Conservation (phyloP, 2,888 invertebrate species). For the Scaptomyza reducta region DNA sequence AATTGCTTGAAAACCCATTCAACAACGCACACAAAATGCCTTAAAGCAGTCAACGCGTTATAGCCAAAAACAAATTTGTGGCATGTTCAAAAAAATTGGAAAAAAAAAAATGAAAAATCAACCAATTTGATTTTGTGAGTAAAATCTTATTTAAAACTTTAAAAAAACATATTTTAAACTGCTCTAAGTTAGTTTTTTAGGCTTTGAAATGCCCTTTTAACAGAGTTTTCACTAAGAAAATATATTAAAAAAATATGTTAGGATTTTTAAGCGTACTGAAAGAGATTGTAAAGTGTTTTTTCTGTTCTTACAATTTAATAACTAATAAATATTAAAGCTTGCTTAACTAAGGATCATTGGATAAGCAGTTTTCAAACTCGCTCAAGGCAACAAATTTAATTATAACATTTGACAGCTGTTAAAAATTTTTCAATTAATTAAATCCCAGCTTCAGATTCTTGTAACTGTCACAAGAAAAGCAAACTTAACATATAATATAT, state of each 20-base stretch:
- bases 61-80: constrained; percentile 1
- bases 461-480: constrained; percentile 18
- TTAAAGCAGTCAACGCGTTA: constrained; percentile 6
- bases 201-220: neutral
- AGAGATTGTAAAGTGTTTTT: too few relatives aligned
- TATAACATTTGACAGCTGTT: neutral
- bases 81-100: constrained; percentile 11
- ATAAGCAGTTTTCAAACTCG: neutral
- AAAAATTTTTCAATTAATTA: constrained; percentile 2
- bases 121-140: neutral
- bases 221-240: too few relatives aligned
- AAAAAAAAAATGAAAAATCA: neutral
- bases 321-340: too few relatives aligned
- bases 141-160: too few relatives aligned
- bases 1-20: constrained; percentile 3
- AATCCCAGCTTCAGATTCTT: constrained; percentile 8
- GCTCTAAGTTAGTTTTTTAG: neutral
- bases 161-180: neutral
- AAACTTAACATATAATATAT: neutral
- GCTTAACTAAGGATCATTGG: too few relatives aligned
- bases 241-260: too few relatives aligned
- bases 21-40: constrained; percentile 15
- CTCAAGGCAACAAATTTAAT: neutral
- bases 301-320: too few relatives aligned
- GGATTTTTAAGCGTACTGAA: too few relatives aligned